Percentiles rank a stretch among this genome's conserved stretches.
Evolutionary conservation across 2,797 vertebrate species (phyloP).

Genomic region (Fringilla coelebs): DNA sequence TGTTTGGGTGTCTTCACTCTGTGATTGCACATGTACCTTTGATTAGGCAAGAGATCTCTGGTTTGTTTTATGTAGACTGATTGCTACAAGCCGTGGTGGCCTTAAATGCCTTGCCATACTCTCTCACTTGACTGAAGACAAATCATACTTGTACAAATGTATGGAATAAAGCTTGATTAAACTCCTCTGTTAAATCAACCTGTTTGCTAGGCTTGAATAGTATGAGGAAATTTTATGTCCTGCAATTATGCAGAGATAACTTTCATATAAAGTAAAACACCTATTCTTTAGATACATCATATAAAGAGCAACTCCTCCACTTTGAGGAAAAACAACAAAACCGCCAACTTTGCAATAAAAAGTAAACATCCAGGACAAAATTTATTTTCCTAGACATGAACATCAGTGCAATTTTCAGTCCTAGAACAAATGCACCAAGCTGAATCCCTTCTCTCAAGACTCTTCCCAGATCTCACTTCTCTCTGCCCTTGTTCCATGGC

Average conservation of each 20-base stretch:
- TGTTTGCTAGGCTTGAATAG: neutral
- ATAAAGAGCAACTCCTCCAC: neutral
- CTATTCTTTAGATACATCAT: neutral
- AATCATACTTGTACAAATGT: neutral
- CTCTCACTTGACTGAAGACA: neutral
- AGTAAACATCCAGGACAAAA: neutral
- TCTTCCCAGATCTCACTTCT: neutral
- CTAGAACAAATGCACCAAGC: neutral
- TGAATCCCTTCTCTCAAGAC: neutral
- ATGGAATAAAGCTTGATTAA: neutral
- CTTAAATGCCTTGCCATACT: neutral
- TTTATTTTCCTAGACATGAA: neutral
- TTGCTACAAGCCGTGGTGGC: neutral
- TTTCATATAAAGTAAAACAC: neutral
- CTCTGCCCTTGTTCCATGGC: neutral
- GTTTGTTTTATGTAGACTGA: neutral
- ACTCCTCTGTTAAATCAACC: neutral
- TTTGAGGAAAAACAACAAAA: neutral
- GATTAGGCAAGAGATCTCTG: neutral
- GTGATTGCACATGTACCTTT: neutral
- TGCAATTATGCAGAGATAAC: neutral
- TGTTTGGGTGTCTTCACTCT: neutral
- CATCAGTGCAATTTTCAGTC: neutral
- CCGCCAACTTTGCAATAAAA: neutral
- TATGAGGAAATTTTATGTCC: neutral